phyloP scores from a whole-genome alignment of 92 coral and sea anemone species.

The Desmophyllum pertusum region DNA sequence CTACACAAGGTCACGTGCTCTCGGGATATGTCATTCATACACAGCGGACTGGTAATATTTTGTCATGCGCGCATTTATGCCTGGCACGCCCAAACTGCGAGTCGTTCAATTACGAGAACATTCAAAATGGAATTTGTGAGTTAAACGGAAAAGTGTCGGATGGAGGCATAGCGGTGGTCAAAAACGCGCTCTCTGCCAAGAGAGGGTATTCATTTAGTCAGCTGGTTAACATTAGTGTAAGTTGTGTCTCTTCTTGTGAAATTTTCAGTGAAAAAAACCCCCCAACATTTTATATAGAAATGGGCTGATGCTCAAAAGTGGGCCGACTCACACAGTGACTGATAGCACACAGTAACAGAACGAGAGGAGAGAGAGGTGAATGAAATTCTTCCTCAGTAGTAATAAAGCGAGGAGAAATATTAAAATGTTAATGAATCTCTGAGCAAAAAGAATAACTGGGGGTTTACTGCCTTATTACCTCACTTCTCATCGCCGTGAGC shows the following conservation, averaged over 20 bases:
- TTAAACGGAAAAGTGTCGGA: constrained; percentile 27
- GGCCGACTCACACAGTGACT: too few relatives aligned
- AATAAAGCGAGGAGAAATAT: too few relatives aligned
- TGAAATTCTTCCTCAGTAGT: too few relatives aligned
- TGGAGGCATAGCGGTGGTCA: not conserved
- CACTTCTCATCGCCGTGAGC: too few relatives aligned
- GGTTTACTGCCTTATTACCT: too few relatives aligned
- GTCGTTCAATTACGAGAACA: constrained; percentile 73
- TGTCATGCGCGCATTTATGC: constrained; percentile 76
- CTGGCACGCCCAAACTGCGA: constrained; percentile 51
- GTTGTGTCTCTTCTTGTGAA: constrained; percentile 18
- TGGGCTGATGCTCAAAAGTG: too few relatives aligned
- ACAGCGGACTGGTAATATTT: constrained; percentile 61
- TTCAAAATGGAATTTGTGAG: constrained; percentile 57
- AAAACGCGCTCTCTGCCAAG: constrained; percentile 4
- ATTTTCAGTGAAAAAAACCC: not conserved
- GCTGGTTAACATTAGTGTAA: constrained; percentile 32
- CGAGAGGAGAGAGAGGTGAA: too few relatives aligned
- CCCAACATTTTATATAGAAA: too few relatives aligned
- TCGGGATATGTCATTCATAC: constrained; percentile 47
- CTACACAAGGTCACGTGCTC: constrained; percentile 56
- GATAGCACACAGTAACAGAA: too few relatives aligned
- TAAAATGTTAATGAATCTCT: too few relatives aligned
- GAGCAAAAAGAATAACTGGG: too few relatives aligned
- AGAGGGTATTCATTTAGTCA: constrained; percentile 50